A percentile compares a stretch with the other conserved stretches of the same genome.
These are phyloP conservation scores for Fulica atra DNA, from an alignment of 2,113 vertebrate species.

Conservation along the genomic window DNA sequence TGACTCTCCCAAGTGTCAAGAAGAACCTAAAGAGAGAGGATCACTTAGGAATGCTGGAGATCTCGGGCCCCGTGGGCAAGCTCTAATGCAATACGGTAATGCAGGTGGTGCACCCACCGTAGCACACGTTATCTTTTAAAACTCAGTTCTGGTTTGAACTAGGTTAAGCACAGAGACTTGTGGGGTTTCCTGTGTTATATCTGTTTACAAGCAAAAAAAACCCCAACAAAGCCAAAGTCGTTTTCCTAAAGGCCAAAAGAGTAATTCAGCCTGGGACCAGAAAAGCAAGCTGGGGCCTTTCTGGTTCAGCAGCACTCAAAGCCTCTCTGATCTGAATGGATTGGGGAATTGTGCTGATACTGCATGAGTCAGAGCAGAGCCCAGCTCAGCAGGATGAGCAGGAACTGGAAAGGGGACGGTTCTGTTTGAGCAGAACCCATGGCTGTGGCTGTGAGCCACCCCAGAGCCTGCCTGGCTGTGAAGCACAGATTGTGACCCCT, in stretches of 20 bases:
- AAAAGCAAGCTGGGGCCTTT: slow-evolving; percentile 32
- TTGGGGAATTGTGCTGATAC: slow-evolving; percentile 48
- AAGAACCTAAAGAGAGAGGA: background rate
- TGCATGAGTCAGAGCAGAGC: slow-evolving; percentile 59
- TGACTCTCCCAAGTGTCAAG: background rate
- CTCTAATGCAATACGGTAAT: background rate
- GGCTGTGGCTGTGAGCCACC: background rate
- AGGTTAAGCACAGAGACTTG: background rate
- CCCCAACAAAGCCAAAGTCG: too few relatives aligned
- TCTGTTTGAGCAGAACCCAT: background rate
- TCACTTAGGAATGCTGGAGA: background rate
- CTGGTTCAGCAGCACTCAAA: slow-evolving; percentile 62
- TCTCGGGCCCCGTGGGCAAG: background rate
- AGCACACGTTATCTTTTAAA: background rate
- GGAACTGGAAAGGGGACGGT: background rate
- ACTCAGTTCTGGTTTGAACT: background rate
- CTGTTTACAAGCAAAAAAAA: background rate
- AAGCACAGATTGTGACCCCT: accelerated
- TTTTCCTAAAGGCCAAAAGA: slow-evolving; percentile 11
- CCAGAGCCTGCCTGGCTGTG: accelerated
- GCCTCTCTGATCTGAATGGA: slow-evolving; percentile 40
- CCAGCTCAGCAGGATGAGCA: slow-evolving; percentile 53
- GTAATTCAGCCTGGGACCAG: slow-evolving; percentile 44
- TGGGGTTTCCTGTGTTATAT: slow-evolving; percentile 3
- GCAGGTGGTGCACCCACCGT: background rate